phyloP scores from a whole-genome alignment of 1,140 invertebrate genomes.

The Bombus pascuorum region DNA sequence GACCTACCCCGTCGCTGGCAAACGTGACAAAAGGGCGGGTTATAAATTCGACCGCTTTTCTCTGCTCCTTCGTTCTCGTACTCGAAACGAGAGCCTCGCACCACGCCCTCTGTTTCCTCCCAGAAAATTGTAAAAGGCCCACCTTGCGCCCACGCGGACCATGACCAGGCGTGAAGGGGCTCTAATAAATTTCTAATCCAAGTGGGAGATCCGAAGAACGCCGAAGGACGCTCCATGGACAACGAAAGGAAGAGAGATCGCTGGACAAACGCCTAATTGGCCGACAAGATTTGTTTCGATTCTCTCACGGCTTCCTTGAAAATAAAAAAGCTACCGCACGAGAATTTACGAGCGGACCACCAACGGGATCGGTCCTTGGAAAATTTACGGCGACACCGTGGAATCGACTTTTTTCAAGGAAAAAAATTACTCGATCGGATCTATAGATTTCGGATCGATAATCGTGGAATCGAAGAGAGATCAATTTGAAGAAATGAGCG shows the following conservation, averaged over 20 bases:
- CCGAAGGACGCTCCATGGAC: not conserved
- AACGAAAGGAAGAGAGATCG: not conserved
- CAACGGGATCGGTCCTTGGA: slow-evolving; percentile 20
- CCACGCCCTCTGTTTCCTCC: slow-evolving; percentile 60
- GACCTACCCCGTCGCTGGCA: slow-evolving; percentile 10
- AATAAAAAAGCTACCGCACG: slow-evolving; percentile 14
- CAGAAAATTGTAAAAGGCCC: slow-evolving; percentile 51
- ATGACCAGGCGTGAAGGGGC: slow-evolving; percentile 22
- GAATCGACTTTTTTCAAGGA: slow-evolving; percentile 13
- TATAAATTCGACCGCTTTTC: slow-evolving; percentile 75
- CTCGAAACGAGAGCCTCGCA: slow-evolving; percentile 63
- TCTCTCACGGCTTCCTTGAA: slow-evolving; percentile 24
- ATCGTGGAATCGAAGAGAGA: not conserved
- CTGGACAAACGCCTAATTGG: slow-evolving; percentile 50
- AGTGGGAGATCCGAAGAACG: slow-evolving; percentile 20
- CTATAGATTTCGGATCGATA: not conserved
- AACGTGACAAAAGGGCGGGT: slow-evolving; percentile 74
- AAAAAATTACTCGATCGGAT: not conserved
- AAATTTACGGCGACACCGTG: slow-evolving; percentile 51
- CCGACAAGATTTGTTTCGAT: slow-evolving; percentile 33
- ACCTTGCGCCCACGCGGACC: slow-evolving; percentile 37
- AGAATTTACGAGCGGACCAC: slow-evolving; percentile 57
- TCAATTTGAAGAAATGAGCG: not conserved
- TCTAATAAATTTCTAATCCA: slow-evolving; percentile 62
- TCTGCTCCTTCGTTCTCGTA: slow-evolving; percentile 38